These are phyloP conservation scores for Chironomus striatipennis DNA, from an alignment of 1,140 invertebrate genomes.

Conservation along the genomic window DNA sequence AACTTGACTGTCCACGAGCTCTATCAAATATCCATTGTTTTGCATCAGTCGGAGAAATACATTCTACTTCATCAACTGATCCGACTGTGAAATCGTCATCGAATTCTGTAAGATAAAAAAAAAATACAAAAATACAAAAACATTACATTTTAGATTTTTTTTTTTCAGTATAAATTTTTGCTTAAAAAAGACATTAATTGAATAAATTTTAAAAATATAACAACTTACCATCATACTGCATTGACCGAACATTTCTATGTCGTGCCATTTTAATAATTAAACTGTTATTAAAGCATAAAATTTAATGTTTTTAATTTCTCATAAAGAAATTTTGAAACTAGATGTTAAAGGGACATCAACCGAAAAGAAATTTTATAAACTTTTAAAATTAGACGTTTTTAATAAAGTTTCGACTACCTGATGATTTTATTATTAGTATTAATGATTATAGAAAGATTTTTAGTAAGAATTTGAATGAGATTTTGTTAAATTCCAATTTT, in stretches of 20 bases:
- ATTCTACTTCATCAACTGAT: conserved; percentile 80
- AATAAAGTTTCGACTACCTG: no score
- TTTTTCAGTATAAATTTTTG: conserved; percentile 24
- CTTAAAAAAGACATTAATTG: conserved; percentile 25
- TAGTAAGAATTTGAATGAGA: no score
- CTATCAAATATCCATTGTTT: conserved; percentile 82
- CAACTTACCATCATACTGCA: conserved; percentile 59
- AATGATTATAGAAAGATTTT: no score
- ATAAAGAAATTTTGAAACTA: not conserved
- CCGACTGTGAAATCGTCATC: conserved; percentile 88
- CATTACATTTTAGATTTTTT: conserved; percentile 27
- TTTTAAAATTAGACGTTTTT: no score
- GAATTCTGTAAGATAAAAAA: conserved; percentile 71
- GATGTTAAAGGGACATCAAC: no score
- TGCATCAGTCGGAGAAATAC: conserved; percentile 78
- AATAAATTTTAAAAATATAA: not conserved
- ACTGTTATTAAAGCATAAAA: not conserved
- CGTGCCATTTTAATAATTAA: conserved; percentile 52
- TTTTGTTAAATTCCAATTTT: no score
- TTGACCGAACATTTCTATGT: conserved; percentile 64
- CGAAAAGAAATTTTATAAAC: no score
- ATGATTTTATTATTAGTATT: no score
- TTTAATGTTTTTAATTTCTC: not conserved
- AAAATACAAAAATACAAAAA: conserved; percentile 26
- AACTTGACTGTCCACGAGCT: conserved; percentile 52